phyloP scores from a whole-genome alignment of 1,140 invertebrate genomes.

The Procambarus clarkii region DNA sequence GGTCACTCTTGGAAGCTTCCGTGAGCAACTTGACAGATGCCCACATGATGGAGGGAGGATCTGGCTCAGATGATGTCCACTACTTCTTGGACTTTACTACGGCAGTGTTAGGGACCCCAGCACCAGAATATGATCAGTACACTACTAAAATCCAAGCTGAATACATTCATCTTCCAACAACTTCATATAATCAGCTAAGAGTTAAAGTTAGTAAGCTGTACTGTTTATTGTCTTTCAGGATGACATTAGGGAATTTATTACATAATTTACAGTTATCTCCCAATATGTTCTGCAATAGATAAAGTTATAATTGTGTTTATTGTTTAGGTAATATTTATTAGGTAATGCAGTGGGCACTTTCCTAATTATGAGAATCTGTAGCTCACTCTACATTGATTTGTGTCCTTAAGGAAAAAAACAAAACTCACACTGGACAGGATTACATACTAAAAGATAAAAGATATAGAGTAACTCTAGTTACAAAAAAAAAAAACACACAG shows the following conservation, averaged over 20 bases:
- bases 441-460: no score
- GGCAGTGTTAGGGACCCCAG: constrained; percentile 34
- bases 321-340: no score
- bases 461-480: no score
- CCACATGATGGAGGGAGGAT: constrained; percentile 45
- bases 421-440: no score
- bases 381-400: no score
- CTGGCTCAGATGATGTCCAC: constrained; percentile 43
- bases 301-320: no score
- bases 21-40: constrained; percentile 57
- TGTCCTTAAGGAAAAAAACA: no score
- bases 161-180: constrained; percentile 57
- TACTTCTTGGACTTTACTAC: constrained; percentile 63
- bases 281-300: no score
- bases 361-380: no score
- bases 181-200: constrained; percentile 50
- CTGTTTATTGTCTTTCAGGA: not conserved
- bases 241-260: not conserved
- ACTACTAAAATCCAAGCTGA: constrained; percentile 65
- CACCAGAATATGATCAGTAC: constrained; percentile 51
- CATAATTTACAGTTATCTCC: no score
- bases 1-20: constrained; percentile 47
- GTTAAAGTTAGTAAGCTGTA: constrained; percentile 28
- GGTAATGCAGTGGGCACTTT: no score
- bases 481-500: no score